phyloP scores from a whole-genome alignment of 2,797 vertebrate species.

The Ptychobarbus kaznakovi region DNA sequence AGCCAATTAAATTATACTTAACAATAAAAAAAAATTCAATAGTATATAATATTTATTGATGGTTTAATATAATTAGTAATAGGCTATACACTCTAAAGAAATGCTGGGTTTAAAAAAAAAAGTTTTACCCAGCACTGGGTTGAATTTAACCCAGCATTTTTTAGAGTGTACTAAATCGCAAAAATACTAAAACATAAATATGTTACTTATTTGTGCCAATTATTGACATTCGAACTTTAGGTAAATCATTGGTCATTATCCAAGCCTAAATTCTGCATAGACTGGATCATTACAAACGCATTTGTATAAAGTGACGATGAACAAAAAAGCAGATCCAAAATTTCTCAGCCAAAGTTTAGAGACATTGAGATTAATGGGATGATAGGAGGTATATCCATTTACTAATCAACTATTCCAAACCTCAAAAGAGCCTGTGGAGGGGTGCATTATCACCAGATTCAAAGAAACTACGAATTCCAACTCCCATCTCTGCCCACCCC shows the following conservation, averaged over 20 bases:
- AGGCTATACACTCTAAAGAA: no score
- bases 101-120: no score
- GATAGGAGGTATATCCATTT: neutral
- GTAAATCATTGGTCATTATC: neutral
- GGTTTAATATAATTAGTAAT: neutral
- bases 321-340: neutral
- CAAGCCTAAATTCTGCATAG: neutral
- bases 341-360: neutral
- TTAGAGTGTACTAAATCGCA: neutral
- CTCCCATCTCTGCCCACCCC: neutral
- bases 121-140: no score
- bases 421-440: constrained; percentile 2
- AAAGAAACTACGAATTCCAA: neutral
- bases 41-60: neutral
- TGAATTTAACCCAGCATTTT: no score
- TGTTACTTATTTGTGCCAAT: neutral
- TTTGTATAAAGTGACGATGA: constrained; percentile 10
- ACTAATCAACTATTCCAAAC: constrained; percentile 9
- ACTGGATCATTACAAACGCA: neutral
- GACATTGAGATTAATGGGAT: constrained; percentile 15
- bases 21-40: no score
- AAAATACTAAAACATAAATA: neutral
- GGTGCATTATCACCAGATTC: neutral
- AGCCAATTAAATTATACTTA: no score
- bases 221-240: neutral